These are phyloP conservation scores for Cydia pomonella DNA, from an alignment of 1,140 invertebrate genomes.

Conservation along the genomic window DNA sequence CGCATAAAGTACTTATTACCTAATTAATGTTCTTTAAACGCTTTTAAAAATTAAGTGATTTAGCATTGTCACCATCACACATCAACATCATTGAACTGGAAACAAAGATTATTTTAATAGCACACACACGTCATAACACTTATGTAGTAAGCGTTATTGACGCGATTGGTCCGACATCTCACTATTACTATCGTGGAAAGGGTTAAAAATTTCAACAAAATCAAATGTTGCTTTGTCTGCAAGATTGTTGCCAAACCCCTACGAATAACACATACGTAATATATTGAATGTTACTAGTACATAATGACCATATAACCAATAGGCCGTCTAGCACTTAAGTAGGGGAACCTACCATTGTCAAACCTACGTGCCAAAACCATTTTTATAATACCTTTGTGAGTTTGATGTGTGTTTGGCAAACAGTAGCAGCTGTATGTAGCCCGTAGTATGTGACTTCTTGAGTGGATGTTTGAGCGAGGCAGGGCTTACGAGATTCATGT, in stretches of 20 bases:
- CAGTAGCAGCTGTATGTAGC: neutral
- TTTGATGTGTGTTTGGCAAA: slow-evolving; percentile 35
- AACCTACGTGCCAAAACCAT: slow-evolving; percentile 44
- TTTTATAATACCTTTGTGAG: slow-evolving; percentile 34
- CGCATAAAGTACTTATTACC: neutral
- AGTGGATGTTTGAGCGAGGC: no score
- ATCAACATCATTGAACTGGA: no score
- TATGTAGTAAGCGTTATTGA: no score
- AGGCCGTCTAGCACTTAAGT: slow-evolving; percentile 42
- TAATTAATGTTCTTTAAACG: neutral
- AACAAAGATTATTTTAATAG: no score
- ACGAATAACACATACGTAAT: slow-evolving; percentile 45
- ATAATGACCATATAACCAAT: slow-evolving; percentile 42
- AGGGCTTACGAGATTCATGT: no score
- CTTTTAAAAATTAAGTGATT: no score
- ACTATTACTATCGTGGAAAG: no score
- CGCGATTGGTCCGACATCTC: no score
- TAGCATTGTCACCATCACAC: no score
- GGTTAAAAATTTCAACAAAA: no score
- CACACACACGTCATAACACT: no score
- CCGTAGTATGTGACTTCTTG: no score
- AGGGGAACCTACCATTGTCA: slow-evolving; percentile 33
- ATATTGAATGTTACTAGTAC: slow-evolving; percentile 46
- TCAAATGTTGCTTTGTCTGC: neutral
- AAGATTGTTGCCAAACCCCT: slow-evolving; percentile 22